Evolutionary conservation across 2,797 vertebrate genomes (phyloP), one percentile per base, ranked within the genome.

Genomic region (Phaenicophaeus curvirostris): DNA sequence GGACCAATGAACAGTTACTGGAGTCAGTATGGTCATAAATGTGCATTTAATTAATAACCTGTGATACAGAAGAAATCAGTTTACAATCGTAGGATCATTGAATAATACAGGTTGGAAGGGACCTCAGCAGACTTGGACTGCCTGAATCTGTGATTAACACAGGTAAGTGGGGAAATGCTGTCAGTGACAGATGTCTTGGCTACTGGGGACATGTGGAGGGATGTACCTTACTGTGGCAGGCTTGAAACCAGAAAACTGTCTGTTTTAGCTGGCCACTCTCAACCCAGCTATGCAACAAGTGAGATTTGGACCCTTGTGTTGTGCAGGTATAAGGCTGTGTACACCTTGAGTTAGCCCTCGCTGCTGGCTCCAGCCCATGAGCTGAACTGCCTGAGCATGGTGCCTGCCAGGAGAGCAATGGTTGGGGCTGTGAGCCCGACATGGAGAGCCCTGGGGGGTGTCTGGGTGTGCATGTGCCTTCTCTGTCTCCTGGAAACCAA

Each of bases 1-100:
- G 50, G 44, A 80, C 55, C 85, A 86, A 73, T 35, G 19, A 72
- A 46, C 0, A 0, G 7, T 86, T 75, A 63, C 39, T 82, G 63
- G 19, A 20, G 18, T 82, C 75, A 59, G 33, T 89, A 84, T 69
- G 80, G 67, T 4, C 80, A 85, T 69, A 73, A 90, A 84, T 33
- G 37, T 75, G 37, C 58, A 75, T 78, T 87, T 90, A 86, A 65
- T 95, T 84, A 81, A 87, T 30, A 73, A 16, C 21, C 39, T 84
- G 10, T 58, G 66, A 51, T 72, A 46, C 7, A 61, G 66, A 88
- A 89, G 16, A 90, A 67, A 82, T 37, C 31, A 16, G 30, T 81
- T 86, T 81, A 25, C 0, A 6, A 3, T 77, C 28, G 27, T 18
- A 58, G 12, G 33, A 25, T 42, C 39, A 7, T 13, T 15, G 13